A percentile compares a stretch with the other conserved stretches of the same genome.
Conservation (phyloP, 1,140 invertebrate genomes). For the Orius insidiosus region DNA sequence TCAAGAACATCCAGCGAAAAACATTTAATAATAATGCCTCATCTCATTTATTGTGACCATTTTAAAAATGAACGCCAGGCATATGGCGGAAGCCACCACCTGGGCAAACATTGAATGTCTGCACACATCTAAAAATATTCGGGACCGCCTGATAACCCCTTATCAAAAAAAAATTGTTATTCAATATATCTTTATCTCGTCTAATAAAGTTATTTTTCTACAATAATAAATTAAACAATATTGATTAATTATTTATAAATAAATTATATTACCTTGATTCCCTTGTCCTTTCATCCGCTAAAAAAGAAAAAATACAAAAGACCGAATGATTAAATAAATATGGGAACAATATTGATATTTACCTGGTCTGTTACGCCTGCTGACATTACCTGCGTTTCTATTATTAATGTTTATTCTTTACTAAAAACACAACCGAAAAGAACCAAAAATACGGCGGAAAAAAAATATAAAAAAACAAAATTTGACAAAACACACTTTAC, state of each 20-base stretch:
- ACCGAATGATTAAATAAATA: background rate
- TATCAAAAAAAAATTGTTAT: too few species aligned
- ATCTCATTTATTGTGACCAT: too few species aligned
- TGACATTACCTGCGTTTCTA: conserved; percentile 26
- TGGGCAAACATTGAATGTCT: too few species aligned
- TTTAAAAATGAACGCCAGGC: too few species aligned
- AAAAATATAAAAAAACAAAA: conserved; percentile 1
- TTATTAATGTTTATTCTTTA: conserved; percentile 6
- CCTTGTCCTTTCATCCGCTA: conserved; percentile 84
- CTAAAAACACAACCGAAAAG: background rate
- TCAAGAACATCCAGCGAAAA: too few species aligned
- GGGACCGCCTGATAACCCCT: too few species aligned
- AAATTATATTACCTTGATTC: conserved; percentile 44
- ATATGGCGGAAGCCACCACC: too few species aligned
- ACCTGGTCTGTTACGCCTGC: conserved; percentile 30
- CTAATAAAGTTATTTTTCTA: conserved; percentile 1
- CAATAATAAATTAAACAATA: conserved; percentile 14
- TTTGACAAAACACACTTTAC: conserved; percentile 1
- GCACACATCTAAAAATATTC: too few species aligned
- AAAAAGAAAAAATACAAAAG: conserved; percentile 20
- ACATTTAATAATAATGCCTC: too few species aligned
- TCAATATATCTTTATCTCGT: too few species aligned
- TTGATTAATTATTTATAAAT: background rate
- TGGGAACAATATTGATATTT: conserved; percentile 10
- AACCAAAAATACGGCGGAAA: conserved; percentile 5